A percentile compares a stretch with the other conserved stretches of the same genome.
phyloP scores from a whole-genome alignment of 2,113 vertebrate species.

The Dunckerocampus dactyliophorus region DNA sequence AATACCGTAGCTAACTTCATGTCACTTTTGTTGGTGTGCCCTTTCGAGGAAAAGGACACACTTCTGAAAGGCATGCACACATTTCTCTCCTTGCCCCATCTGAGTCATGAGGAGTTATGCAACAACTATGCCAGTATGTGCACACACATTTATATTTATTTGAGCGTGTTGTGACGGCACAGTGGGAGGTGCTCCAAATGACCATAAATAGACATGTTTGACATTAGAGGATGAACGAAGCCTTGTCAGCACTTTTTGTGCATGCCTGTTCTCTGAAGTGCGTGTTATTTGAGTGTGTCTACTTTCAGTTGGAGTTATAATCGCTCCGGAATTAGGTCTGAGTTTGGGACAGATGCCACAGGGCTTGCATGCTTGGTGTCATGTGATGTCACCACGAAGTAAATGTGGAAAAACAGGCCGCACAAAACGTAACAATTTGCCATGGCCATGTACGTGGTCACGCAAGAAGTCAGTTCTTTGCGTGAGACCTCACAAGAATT shows the following conservation, averaged over 20 bases:
- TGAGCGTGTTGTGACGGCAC: too few species aligned
- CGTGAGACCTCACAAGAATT: too few species aligned
- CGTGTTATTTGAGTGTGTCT: slow-evolving; percentile 15
- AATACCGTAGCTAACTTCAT: background rate
- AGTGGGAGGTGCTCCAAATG: background rate
- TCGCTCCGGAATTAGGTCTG: slow-evolving; percentile 46
- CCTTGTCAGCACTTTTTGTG: background rate
- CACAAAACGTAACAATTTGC: too few species aligned
- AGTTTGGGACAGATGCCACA: slow-evolving; percentile 48
- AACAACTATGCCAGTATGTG: slow-evolving; percentile 22
- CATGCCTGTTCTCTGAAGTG: slow-evolving; percentile 22
- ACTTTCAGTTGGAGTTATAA: slow-evolving; percentile 41
- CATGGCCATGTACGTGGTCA: too few species aligned
- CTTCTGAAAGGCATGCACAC: slow-evolving; percentile 15
- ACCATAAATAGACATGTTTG: slow-evolving; percentile 17
- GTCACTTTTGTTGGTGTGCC: background rate
- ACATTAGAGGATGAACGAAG: slow-evolving; percentile 32
- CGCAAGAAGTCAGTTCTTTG: too few species aligned
- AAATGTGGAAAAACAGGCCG: background rate
- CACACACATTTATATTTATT: background rate
- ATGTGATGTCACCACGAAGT: slow-evolving; percentile 19
- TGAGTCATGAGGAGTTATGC: slow-evolving; percentile 41
- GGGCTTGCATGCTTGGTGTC: slow-evolving; percentile 8
- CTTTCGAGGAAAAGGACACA: slow-evolving; percentile 39
- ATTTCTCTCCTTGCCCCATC: slow-evolving; percentile 20